Base-by-base conservation (phyloP, 2,113 vertebrate genomes). In the Zeus faber region DNA sequence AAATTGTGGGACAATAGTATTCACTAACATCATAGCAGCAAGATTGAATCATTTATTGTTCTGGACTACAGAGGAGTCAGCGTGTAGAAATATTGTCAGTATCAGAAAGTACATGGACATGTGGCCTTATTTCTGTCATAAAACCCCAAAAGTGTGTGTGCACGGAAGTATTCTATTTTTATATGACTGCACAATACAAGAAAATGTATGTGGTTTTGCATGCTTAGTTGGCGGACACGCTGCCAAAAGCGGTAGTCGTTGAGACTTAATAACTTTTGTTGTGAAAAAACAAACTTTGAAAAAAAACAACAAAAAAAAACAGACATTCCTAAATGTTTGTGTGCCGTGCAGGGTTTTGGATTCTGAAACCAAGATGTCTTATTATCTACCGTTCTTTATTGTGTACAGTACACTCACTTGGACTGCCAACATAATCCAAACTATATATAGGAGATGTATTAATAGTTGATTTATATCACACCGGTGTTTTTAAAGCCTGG, bases 81-180 rank as follows among this genome's bases (percentile, higher is more conserved):
- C 60, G 46, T 47, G 11, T 49, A 46, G n/a, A n/a, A n/a, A n/a
- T n/a, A n/a, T n/a, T n/a, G n/a, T n/a, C 67, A 54, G 48, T 51
- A 45, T 51, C 49, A 50, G 67, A 53, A 65, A 53, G 65, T 51
- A 75, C 70, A 73, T 64, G 53, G 71, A 84, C 63, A 59, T 44
- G 81, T 79, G 78, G 78, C 81, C 76, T 81, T 84, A 75, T 69
- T 67, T 76, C 50, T 73, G 73, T 79, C 56, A 65, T 75, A 55
- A 79, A 50, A 76, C 66, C 54, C 57, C 60, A 59, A 45, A 37
- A 54, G 65, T 74, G 22, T 50, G 59, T 47, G 58, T 59, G 58
- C 1, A 37, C 67, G 64, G 67, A 29, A 66, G 66, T 66, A 67
- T 52, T 76, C 48, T 77, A 75, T 82, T 83, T 83, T 83, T 83